Evolutionary conservation across 2,888 invertebrate species (phyloP).

Genomic region (Adela reaumurella): DNA sequence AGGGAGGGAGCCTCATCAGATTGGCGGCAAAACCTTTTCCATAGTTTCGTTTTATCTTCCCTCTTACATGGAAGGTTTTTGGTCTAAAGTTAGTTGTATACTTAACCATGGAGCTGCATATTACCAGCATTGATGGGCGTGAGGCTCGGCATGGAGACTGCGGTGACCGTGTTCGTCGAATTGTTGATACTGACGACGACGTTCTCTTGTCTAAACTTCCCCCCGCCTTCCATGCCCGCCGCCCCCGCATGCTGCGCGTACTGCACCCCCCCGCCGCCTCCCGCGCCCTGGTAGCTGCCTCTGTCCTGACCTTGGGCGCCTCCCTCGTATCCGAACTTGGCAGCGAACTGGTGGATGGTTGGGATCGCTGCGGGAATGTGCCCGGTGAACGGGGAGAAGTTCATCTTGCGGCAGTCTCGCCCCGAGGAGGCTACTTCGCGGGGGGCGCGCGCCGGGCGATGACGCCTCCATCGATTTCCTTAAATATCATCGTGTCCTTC

Average conservation of each 20-base stretch:
- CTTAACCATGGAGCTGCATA: no score
- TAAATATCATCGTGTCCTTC: no score
- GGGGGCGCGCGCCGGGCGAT: background rate
- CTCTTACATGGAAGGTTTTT: background rate
- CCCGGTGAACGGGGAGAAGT: conserved; percentile 82
- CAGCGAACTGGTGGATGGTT: conserved; percentile 79
- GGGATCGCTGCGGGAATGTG: conserved; percentile 75
- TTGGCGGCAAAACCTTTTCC: background rate
- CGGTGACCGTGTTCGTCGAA: background rate
- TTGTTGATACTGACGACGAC: conserved; percentile 27
- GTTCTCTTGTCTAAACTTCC: conserved; percentile 61
- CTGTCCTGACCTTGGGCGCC: conserved; percentile 14
- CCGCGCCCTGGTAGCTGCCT: conserved; percentile 22
- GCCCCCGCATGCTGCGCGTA: conserved; percentile 31
- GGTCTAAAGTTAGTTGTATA: conserved; percentile 3
- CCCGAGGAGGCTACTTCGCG: no score
- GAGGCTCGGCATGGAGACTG: conserved; percentile 19
- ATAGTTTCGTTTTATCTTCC: background rate
- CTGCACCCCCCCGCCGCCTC: conserved; percentile 28
- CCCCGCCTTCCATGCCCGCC: conserved; percentile 51
- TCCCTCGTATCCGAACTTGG: conserved; percentile 62
- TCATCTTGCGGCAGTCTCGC: conserved; percentile 54
- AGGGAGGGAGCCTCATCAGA: background rate
- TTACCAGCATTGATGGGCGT: conserved; percentile 22
- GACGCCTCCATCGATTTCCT: background rate